Evolutionary conservation across 2,888 invertebrate species (phyloP).

Genomic region (Sipunculus nudus): DNA sequence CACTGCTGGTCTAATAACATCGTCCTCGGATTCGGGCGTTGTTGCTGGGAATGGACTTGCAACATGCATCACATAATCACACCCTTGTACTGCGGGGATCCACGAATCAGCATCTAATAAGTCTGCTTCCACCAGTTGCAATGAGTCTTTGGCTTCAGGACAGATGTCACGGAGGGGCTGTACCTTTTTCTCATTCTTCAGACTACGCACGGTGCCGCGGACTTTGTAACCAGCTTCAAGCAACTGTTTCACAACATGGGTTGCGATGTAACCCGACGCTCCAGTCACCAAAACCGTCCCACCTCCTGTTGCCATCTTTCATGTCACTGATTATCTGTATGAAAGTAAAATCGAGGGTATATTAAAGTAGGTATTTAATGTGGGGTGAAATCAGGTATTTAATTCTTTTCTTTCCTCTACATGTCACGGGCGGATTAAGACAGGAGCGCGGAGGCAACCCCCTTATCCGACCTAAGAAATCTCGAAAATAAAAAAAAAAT

Average conservation of each 20-base stretch:
- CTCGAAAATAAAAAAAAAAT: too few relatives aligned
- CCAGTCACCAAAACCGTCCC: constrained; percentile 71
- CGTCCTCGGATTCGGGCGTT: constrained; percentile 62
- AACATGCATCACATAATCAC: constrained; percentile 67
- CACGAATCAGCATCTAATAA: constrained; percentile 64
- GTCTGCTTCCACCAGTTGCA: constrained; percentile 70
- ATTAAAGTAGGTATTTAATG: too few relatives aligned
- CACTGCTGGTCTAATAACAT: constrained; percentile 67
- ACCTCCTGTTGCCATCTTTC: too few relatives aligned
- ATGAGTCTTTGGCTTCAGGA: constrained; percentile 64
- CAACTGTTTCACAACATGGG: constrained; percentile 68
- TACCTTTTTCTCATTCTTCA: constrained; percentile 63
- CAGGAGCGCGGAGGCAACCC: too few relatives aligned
- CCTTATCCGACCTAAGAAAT: too few relatives aligned
- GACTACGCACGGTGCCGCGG: constrained; percentile 67
- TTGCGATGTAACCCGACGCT: constrained; percentile 69
- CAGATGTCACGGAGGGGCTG: constrained; percentile 59
- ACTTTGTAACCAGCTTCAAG: constrained; percentile 68
- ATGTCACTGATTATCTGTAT: too few relatives aligned
- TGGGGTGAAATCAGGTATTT: too few relatives aligned
- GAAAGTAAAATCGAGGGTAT: too few relatives aligned
- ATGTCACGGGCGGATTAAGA: too few relatives aligned
- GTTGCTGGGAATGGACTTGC: constrained; percentile 66
- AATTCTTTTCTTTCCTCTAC: too few relatives aligned
- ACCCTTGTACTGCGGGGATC: constrained; percentile 67